Evolutionary conservation across 2,888 invertebrate genomes (phyloP).

Genomic region (Oscheius onirici): DNA sequence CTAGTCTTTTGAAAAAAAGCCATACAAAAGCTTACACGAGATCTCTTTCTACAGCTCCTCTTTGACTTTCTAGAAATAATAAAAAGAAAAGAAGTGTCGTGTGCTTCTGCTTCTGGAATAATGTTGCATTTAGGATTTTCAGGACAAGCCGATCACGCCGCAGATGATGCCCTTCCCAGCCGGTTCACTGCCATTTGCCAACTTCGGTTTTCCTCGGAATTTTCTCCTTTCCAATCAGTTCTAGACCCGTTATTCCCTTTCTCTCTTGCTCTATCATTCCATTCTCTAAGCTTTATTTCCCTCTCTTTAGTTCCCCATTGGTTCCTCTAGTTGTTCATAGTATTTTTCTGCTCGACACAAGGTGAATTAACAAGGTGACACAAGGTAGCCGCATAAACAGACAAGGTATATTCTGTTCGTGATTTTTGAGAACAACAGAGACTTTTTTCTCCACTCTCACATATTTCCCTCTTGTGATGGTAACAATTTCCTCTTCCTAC

Average conservation of each 20-base stretch:
- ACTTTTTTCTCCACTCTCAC: constrained; percentile 1
- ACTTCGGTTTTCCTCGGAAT: constrained; percentile 49
- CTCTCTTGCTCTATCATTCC: background rate
- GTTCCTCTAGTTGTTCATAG: background rate
- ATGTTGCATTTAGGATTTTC: constrained; percentile 16
- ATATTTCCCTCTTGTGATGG: constrained; percentile 18
- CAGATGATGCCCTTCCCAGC: constrained; percentile 60
- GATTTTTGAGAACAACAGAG: constrained; percentile 5
- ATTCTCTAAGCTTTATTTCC: constrained; percentile 17
- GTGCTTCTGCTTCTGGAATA: background rate
- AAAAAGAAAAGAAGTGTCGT: background rate
- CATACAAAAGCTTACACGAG: no score
- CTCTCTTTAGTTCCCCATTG: background rate
- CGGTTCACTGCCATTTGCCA: constrained; percentile 50
- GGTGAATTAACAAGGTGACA: constrained; percentile 14
- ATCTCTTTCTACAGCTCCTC: no score
- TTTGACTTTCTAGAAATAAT: no score
- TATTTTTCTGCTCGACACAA: constrained; percentile 10
- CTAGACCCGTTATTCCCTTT: constrained; percentile 3
- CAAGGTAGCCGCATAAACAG: constrained; percentile 21
- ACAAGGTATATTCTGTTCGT: constrained; percentile 26
- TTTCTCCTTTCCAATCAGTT: constrained; percentile 55
- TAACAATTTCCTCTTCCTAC: background rate
- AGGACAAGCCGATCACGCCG: constrained; percentile 60
- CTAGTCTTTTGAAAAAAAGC: no score